These are phyloP conservation scores for Acromyrmex charruanus DNA, from an alignment of 1,140 invertebrate genomes.

Conservation along the genomic window DNA sequence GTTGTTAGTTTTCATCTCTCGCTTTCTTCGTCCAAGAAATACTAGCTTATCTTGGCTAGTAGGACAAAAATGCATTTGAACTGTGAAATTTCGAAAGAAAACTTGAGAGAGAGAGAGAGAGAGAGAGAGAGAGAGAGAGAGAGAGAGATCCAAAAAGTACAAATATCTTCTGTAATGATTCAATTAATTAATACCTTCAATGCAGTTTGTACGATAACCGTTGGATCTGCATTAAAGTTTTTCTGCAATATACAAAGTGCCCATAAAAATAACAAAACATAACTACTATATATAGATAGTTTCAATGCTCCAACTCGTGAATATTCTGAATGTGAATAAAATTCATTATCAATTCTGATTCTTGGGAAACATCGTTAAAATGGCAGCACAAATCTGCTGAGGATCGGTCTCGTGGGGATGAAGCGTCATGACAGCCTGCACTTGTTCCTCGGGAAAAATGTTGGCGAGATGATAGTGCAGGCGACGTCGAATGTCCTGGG, in stretches of 20 bases:
- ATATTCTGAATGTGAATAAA: neutral
- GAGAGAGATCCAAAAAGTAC: neutral
- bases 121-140: neutral
- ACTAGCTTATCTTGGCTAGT: constrained; percentile 35
- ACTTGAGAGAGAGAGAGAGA: neutral
- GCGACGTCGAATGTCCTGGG: constrained; percentile 90
- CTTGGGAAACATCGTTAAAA: constrained; percentile 91
- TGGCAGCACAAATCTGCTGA: constrained; percentile 95
- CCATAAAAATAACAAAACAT: neutral
- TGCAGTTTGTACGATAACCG: neutral
- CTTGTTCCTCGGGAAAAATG: constrained; percentile 96
- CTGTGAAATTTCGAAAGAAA: neutral
- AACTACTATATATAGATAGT: neutral
- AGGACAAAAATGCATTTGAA: constrained; percentile 30
- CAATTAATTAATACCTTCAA: constrained; percentile 5
- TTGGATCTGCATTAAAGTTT: constrained; percentile 4
- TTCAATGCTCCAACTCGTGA: neutral
- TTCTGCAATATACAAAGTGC: neutral
- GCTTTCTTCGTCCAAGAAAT: constrained; percentile 26
- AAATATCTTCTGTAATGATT: constrained; percentile 21
- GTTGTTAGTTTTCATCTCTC: neutral
- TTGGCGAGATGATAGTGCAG: constrained; percentile 94
- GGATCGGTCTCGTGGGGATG: constrained; percentile 96
- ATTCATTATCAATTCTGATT: constrained; percentile 73
- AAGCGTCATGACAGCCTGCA: constrained; percentile 93